phyloP scores from a whole-genome alignment of 2,888 invertebrate species.

The Rambutsinella grinnellia region DNA sequence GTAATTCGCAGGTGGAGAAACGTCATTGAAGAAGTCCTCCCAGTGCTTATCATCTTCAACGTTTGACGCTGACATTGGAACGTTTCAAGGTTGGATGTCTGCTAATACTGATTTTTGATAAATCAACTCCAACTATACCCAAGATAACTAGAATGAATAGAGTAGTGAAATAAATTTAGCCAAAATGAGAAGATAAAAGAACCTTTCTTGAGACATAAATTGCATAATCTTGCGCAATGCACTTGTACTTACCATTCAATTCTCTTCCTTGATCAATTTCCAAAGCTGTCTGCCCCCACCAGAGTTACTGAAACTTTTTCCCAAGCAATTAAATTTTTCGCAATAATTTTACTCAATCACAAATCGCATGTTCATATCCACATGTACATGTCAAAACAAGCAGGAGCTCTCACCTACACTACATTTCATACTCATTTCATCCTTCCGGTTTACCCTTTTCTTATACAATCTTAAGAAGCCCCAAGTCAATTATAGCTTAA shows the following conservation, averaged over 20 bases:
- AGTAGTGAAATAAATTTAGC: neutral
- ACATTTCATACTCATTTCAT: no score
- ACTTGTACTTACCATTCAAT: neutral
- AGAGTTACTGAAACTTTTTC: no score
- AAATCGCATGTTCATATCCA: no score
- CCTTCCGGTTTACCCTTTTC: no score
- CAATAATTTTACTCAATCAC: no score
- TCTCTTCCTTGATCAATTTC: neutral
- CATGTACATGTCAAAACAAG: no score
- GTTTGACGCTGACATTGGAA: neutral
- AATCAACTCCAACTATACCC: neutral
- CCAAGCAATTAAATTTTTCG: no score
- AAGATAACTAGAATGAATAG: neutral
- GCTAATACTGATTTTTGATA: neutral
- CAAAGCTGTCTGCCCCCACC: no score
- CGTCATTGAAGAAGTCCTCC: conserved; percentile 88
- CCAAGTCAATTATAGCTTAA: no score
- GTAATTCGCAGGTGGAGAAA: conserved; percentile 83
- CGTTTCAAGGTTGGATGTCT: neutral
- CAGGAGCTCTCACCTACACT: no score
- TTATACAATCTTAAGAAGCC: no score
- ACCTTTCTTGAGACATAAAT: neutral
- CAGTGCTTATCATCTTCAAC: conserved; percentile 72
- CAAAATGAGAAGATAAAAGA: neutral
- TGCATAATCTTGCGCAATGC: neutral